These are phyloP conservation scores for Melanotaenia pygmaea DNA, from an alignment of 2,797 vertebrate genomes.

Conservation along the genomic window DNA sequence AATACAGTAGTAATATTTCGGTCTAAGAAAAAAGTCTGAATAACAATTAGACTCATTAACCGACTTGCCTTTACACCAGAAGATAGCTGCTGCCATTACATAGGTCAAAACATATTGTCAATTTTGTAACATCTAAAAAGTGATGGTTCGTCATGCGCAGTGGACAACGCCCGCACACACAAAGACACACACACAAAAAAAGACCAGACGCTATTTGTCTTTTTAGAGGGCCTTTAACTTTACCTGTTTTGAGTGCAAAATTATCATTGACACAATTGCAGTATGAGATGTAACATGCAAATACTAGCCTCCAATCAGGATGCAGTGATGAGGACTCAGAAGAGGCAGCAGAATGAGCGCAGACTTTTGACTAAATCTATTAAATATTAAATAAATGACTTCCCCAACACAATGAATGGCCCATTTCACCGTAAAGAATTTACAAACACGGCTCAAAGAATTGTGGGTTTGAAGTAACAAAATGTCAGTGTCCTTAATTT, in stretches of 20 bases:
- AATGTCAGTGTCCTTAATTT: background rate
- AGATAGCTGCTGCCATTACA: background rate
- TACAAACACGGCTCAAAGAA: too few species aligned
- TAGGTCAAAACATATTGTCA: background rate
- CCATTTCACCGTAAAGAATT: background rate
- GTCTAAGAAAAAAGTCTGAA: background rate
- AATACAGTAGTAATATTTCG: background rate
- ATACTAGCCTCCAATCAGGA: conserved; percentile 52
- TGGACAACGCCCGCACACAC: background rate
- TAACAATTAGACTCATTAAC: background rate
- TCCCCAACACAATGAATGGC: background rate
- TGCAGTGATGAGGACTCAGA: conserved; percentile 40
- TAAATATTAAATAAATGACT: background rate
- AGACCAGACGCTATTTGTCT: background rate
- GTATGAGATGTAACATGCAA: conserved; percentile 53
- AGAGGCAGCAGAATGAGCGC: conserved; percentile 39
- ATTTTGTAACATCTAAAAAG: conserved; percentile 2
- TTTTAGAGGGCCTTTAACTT: background rate
- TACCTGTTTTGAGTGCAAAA: background rate
- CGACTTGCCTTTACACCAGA: background rate
- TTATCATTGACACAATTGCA: background rate
- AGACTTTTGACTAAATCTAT: background rate
- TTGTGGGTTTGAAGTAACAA: background rate
- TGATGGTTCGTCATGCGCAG: background rate
- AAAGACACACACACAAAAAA: background rate